Percentiles rank a stretch among this genome's conserved stretches.
These are phyloP conservation scores for Euplexia lucipara DNA, from an alignment of 2,888 invertebrate species.

Conservation along the genomic window DNA sequence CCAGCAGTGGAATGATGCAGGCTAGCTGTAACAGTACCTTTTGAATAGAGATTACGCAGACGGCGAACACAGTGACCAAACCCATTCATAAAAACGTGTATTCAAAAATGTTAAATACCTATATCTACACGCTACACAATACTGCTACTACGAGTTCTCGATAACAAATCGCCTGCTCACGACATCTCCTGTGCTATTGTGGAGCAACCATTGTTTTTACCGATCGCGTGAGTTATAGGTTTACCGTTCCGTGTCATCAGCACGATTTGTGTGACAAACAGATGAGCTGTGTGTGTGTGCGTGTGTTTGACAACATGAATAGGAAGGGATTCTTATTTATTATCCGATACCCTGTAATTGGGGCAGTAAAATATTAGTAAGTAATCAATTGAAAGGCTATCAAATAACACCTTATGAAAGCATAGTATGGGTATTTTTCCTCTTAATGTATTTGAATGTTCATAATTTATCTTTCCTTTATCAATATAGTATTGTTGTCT, in stretches of 20 bases:
- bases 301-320: constrained; percentile 24
- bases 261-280: constrained; percentile 25
- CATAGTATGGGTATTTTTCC: neutral
- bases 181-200: constrained; percentile 2
- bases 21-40: too few species aligned
- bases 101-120: too few species aligned
- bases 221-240: constrained; percentile 17
- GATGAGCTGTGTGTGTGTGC: constrained; percentile 20
- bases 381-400: constrained; percentile 4
- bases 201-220: constrained; percentile 36
- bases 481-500: too few species aligned
- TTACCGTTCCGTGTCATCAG: constrained; percentile 24
- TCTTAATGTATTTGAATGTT: constrained; percentile 7
- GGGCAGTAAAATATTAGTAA: constrained; percentile 14
- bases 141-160: constrained; percentile 7
- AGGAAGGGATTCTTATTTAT: constrained; percentile 24
- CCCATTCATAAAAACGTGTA: too few species aligned
- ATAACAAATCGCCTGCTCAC: constrained; percentile 1
- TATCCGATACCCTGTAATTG: constrained; percentile 35
- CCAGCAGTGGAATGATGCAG: too few species aligned
- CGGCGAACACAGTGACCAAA: too few species aligned
- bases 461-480: neutral
- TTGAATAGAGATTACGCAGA: too few species aligned
- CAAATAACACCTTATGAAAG: neutral
- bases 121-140: neutral